phyloP scores from a whole-genome alignment of 2,888 invertebrate species.

The Dolomedes plantarius region DNA sequence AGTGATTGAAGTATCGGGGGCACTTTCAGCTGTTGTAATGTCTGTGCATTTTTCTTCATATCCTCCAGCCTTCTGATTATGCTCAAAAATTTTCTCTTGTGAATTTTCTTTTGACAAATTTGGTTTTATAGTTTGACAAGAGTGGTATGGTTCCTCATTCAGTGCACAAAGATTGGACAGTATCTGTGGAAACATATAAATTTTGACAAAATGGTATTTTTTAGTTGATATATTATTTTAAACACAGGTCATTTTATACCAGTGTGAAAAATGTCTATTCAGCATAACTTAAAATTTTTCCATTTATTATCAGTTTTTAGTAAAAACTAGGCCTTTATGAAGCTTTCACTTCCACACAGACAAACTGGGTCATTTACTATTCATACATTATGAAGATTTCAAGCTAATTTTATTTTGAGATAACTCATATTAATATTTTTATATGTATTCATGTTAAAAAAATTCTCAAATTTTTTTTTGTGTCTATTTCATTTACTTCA shows the following conservation, averaged over 20 bases:
- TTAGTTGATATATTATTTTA: neutral
- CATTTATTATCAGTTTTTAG: too few relatives aligned
- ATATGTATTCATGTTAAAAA: too few relatives aligned
- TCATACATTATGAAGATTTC: too few relatives aligned
- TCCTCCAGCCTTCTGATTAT: neutral
- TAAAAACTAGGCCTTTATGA: too few relatives aligned
- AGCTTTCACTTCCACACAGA: too few relatives aligned
- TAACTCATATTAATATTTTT: too few relatives aligned
- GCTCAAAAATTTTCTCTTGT: neutral
- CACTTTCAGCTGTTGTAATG: neutral
- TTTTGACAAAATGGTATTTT: neutral
- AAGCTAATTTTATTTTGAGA: too few relatives aligned
- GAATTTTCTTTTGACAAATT: neutral
- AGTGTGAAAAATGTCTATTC: neutral
- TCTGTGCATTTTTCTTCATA: neutral
- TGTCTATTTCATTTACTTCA: too few relatives aligned
- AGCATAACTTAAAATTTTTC: too few relatives aligned
- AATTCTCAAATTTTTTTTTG: too few relatives aligned
- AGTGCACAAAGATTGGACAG: constrained; percentile 45
- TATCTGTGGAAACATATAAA: constrained; percentile 36
- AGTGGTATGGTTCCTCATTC: constrained; percentile 55
- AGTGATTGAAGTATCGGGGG: neutral
- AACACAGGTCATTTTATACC: neutral
- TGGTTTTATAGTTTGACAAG: constrained; percentile 59
- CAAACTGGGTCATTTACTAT: too few relatives aligned